Percentiles rank a stretch among this genome's conserved stretches.
These are phyloP conservation scores for Hafferia zeledoni DNA, from an alignment of 2,797 vertebrate genomes.

Conservation along the genomic window DNA sequence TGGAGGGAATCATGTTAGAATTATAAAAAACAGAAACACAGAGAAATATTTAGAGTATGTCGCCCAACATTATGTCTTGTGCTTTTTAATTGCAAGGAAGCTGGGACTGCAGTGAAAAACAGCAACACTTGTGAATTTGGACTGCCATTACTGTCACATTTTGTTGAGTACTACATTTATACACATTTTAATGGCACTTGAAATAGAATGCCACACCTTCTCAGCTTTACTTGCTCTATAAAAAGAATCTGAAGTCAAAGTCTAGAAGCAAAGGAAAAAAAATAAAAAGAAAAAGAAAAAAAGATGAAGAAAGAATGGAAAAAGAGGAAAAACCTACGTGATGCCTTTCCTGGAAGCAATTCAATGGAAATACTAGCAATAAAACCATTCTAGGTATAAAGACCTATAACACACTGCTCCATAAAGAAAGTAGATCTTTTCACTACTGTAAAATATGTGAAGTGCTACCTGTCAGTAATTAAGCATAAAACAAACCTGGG, in stretches of 20 bases:
- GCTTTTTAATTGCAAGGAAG: constrained; percentile 28
- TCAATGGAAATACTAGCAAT: neutral
- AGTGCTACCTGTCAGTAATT: neutral
- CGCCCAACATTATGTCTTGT: constrained; percentile 6
- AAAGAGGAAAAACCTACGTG: neutral
- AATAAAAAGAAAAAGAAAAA: neutral
- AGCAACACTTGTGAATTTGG: constrained; percentile 22
- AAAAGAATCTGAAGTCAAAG: constrained; percentile 22
- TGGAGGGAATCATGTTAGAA: neutral
- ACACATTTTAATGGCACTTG: neutral
- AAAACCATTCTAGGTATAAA: neutral
- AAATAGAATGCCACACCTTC: constrained; percentile 42
- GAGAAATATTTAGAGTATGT: constrained; percentile 17
- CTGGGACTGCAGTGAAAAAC: neutral
- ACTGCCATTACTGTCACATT: constrained; percentile 32
- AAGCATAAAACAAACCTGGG: neutral
- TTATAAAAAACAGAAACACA: neutral
- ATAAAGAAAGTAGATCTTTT: neutral
- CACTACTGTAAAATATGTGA: neutral
- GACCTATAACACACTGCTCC: neutral
- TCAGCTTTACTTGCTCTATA: constrained; percentile 3
- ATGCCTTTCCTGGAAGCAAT: neutral
- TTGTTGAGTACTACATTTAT: constrained; percentile 2
- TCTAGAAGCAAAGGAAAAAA: neutral
- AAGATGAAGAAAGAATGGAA: neutral